Conservation (phyloP, 2,888 invertebrate species). For the Xestia sexstrigata region DNA sequence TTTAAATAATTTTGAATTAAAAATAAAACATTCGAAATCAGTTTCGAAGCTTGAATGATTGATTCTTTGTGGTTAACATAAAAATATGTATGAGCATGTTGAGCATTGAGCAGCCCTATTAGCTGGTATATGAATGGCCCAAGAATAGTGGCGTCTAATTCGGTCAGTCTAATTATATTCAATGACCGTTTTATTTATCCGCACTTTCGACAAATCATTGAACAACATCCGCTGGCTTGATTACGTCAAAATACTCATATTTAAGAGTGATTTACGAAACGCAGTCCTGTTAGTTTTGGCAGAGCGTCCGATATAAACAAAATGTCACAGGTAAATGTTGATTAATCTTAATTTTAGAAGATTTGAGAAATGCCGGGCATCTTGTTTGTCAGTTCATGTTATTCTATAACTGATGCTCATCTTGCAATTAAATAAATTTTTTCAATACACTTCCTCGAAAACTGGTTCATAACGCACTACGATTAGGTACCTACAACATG, state of each 20-base stretch:
- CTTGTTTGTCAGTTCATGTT: slow-evolving; percentile 37
- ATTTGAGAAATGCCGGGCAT: slow-evolving; percentile 30
- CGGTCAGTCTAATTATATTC: slow-evolving; percentile 77
- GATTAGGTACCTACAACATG: too few relatives aligned
- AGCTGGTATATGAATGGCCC: slow-evolving; percentile 74
- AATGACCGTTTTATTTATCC: slow-evolving; percentile 73
- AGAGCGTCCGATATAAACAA: slow-evolving; percentile 55
- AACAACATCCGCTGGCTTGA: slow-evolving; percentile 60
- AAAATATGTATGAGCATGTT: background rate
- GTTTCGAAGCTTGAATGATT: background rate
- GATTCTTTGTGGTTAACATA: background rate
- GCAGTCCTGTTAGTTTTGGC: slow-evolving; percentile 67
- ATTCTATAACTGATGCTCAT: background rate
- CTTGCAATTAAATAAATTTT: background rate
- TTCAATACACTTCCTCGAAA: too few relatives aligned
- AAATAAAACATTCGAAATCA: slow-evolving; percentile 5
- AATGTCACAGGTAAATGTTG: slow-evolving; percentile 50
- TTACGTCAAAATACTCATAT: slow-evolving; percentile 66
- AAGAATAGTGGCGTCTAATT: slow-evolving; percentile 79
- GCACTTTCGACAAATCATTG: slow-evolving; percentile 60
- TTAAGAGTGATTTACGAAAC: slow-evolving; percentile 59
- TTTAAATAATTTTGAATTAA: slow-evolving; percentile 5
- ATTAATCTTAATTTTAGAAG: slow-evolving; percentile 40
- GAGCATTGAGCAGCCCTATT: slow-evolving; percentile 41
- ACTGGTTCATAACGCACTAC: too few relatives aligned